These are phyloP conservation scores for Pollenia angustigena DNA, from an alignment of 2,888 invertebrate genomes.

Conservation along the genomic window DNA sequence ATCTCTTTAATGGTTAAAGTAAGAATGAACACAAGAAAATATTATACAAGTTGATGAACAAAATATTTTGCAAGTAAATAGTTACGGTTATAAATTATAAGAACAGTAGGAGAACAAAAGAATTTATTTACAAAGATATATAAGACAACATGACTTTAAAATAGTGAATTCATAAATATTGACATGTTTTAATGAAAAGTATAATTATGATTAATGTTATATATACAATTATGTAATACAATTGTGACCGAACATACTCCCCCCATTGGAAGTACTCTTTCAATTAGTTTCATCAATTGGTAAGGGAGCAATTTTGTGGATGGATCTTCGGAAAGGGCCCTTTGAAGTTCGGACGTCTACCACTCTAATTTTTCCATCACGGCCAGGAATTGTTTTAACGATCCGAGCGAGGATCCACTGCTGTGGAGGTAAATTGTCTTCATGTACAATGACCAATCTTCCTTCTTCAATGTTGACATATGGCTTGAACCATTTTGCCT, in stretches of 20 bases:
- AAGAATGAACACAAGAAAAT: too few species aligned
- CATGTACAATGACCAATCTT: slow-evolving; percentile 4
- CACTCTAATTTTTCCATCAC: slow-evolving; percentile 3
- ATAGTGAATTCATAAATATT: too few species aligned
- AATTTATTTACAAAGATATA: too few species aligned
- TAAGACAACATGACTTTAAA: too few species aligned
- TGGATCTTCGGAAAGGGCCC: background rate
- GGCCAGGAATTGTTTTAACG: slow-evolving; percentile 9
- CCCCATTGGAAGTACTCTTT: background rate
- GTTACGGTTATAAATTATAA: too few species aligned
- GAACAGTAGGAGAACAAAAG: too few species aligned
- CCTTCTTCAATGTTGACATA: background rate
- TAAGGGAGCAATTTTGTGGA: slow-evolving; percentile 19
- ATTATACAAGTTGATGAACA: too few species aligned
- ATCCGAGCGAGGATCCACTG: slow-evolving; percentile 10
- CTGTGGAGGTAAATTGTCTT: slow-evolving; percentile 21
- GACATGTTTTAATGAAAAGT: too few species aligned
- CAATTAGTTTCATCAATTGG: slow-evolving; percentile 1
- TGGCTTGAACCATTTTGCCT: background rate
- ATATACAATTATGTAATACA: too few species aligned
- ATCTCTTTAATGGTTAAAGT: too few species aligned
- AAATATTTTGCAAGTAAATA: too few species aligned
- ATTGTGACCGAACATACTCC: background rate
- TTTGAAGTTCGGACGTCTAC: background rate
- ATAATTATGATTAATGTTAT: too few species aligned